Evolutionary conservation across 1,140 invertebrate species (phyloP), one percentile per base, ranked within the genome.

Genomic region (Drosophila biarmipes): DNA sequence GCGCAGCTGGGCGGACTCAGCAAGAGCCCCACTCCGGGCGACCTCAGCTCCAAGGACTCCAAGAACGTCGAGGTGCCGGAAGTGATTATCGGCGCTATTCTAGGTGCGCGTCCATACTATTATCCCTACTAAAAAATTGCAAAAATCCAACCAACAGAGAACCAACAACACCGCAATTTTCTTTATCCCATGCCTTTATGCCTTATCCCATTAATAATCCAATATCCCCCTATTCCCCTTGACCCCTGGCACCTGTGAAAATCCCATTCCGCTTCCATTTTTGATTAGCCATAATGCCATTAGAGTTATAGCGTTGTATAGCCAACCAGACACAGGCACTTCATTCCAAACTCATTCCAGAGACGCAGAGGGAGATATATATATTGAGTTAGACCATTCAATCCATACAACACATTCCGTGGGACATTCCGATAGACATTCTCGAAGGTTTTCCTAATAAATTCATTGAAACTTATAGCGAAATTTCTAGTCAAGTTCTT

Each of bases 41-140:
- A 96, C 93, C 91, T 94, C 55, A 93, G 93, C 77, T 94, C 93
- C 93, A 96, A 96, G 94, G 95, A 95, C 93, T 95, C 94, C 92
- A 97, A 97, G 93, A 97, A 97, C 94, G 95, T 98, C 91, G 97
- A 98, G 95, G 98, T 99, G 92, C 95, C 97, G 62, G 98, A 97
- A 94, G 95, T 96, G 93, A 98, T 99, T 93, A 98, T 99, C 90
- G 98, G 98, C 91, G 98, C 98, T 91, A 98, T 99, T 92, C 94
- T 99, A 92, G 98, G 97, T 94, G 91, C 92, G 93, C 92, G 64
- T 82, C 91, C 73, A 58, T 91, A 91, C 76, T 92, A 92, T 81
- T 91, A 92, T 73, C 85, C 78, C 40, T 90, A 91, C 77, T 91
- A 91, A 82, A 85, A 91, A 82, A 85, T 68, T 68, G 42, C 54